Percentiles rank a stretch among this genome's conserved stretches.
These are phyloP conservation scores for Leptinotarsa haldemani DNA, from an alignment of 2,888 invertebrate species.

Conservation along the genomic window DNA sequence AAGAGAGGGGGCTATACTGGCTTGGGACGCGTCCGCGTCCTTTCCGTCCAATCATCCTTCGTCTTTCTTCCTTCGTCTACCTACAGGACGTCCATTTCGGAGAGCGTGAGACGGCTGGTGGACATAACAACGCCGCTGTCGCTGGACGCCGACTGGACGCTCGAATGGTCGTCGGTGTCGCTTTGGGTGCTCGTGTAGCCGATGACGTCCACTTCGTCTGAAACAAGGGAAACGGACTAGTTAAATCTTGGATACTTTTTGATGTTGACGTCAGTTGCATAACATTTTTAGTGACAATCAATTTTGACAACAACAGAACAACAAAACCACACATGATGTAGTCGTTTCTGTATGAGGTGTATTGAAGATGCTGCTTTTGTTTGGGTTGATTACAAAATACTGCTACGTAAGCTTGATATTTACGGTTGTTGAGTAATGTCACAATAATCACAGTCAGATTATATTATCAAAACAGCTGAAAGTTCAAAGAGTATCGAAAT, in stretches of 20 bases:
- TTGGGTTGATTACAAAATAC: no score
- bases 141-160: constrained; percentile 80
- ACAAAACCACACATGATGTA: not conserved
- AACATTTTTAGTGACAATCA: not conserved
- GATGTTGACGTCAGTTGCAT: not conserved
- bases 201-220: constrained; percentile 89
- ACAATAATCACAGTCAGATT: not conserved
- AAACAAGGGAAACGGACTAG: constrained; percentile 34
- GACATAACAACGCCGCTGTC: constrained; percentile 81
- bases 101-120: constrained; percentile 74
- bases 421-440: no score
- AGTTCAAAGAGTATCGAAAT: not conserved
- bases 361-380: no score
- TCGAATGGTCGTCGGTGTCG: constrained; percentile 88
- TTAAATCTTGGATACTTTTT: constrained; percentile 15
- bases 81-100: constrained; percentile 70
- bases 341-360: no score
- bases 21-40: constrained; percentile 57
- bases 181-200: constrained; percentile 89
- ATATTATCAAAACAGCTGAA: not conserved
- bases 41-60: constrained; percentile 39
- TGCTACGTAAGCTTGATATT: no score
- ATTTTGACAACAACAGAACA: not conserved
- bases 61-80: constrained; percentile 47
- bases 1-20: constrained; percentile 51